Conservation (phyloP, 2,113 vertebrate genomes). For the pig (Sus scrofa) region T2T-Sscrofa CM000817.6:32411001-32411500, state of each 20-base stretch:
- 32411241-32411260: background rate
- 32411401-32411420: background rate
- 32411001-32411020: no score
- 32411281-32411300: background rate
- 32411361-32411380: no score
- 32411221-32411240: background rate
- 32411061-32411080: background rate
- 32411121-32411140: background rate
- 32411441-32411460: background rate
- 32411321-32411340: no score
- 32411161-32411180: background rate
- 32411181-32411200: background rate
- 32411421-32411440: background rate
- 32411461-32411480: background rate
- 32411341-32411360: rapidly evolving
- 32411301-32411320: background rate
- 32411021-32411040: background rate
- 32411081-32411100: background rate
- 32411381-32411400: background rate
- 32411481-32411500: background rate
- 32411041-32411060: background rate
- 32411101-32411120: background rate
- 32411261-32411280: background rate
- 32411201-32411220: background rate
- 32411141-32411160: background rate